Conservation (phyloP, 2,113 vertebrate species). For the Pristiophorus japonicus region DNA sequence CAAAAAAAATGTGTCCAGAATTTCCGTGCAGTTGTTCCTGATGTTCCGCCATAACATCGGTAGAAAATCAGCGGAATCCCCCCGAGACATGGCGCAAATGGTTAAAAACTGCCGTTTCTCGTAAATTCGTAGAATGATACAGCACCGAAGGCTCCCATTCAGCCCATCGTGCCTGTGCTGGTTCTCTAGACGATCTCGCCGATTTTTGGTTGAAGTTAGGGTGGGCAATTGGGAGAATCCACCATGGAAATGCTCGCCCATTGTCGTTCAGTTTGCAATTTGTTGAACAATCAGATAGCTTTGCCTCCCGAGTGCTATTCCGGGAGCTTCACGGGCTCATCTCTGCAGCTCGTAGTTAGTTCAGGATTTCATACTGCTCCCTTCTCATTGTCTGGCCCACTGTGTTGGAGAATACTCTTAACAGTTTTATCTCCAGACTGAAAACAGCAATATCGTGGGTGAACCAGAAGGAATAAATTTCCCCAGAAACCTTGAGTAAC, state of each 20-base stretch:
- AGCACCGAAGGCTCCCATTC: background rate
- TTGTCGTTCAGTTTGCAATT: background rate
- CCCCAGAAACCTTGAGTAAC: background rate
- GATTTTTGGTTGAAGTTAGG: background rate
- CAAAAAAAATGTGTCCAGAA: background rate
- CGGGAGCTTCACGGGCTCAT: background rate
- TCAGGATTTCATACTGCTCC: background rate
- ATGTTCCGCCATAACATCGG: background rate
- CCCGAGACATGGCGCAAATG: background rate
- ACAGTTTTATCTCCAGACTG: background rate
- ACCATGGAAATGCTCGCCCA: background rate
- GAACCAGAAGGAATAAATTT: background rate
- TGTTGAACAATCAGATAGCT: background rate
- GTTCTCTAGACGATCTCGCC: background rate
- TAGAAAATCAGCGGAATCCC: background rate
- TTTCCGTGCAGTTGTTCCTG: background rate
- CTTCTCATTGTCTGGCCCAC: background rate
- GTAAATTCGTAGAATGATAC: background rate
- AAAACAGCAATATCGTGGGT: background rate
- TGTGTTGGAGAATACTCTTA: background rate
- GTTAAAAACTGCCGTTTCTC: background rate
- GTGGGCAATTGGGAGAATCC: background rate
- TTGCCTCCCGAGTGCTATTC: too few species aligned
- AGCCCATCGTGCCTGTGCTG: background rate
- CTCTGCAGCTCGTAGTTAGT: background rate